Base-by-base conservation (phyloP, 2,888 invertebrate genomes). In the Thalpophila matura region DNA sequence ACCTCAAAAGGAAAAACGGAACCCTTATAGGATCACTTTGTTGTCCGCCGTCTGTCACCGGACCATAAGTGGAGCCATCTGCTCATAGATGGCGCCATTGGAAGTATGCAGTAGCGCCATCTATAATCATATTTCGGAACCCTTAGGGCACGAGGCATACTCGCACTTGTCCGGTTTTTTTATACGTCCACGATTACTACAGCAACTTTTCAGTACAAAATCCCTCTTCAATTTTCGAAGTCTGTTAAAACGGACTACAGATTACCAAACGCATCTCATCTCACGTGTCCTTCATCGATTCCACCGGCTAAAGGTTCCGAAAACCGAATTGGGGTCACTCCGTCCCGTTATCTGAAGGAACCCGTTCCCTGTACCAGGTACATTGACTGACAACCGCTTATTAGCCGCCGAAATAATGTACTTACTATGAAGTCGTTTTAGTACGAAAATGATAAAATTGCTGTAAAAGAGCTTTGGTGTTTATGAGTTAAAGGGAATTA, bases 321-420 rank as follows among this genome's bases (percentile, higher is more conserved):
- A 87, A 86, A 67, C 77, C 56, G 60, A 79, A 89, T 87, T 85
- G 86, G 65, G 84, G 86, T 86, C 87, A 85, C 53, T 47, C 76
- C 51, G 49, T 86, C 84, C 86, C 87, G 87, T 85, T 86, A 86
- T 42, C 57, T 69, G 65, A 73, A 82, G 83, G 80, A 74, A 84
- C 87, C 84, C 77, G 86, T 84, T 82, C 74, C 74, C 67, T 33
- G 18, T 58, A 55, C 66, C 62, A 35, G 27, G 58, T 60, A 58
- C 60, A 60, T 14, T 55, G 64, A 67, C 74, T 69, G 79, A 81
- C 79, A 74, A 74, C 73, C 33, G 53, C 66, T 69, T 71, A 79
- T 69, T 71, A 79, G 33, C 53, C 47, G 45, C 60, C 66, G 51
- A 65, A 79, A 77, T 66, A 60, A 71, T 74, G 27, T 60, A 55